A percentile compares a stretch with the other conserved stretches of the same genome.
Evolutionary conservation across 2,888 invertebrate species (phyloP).

Genomic region (Pristionchus entomophagus): DNA sequence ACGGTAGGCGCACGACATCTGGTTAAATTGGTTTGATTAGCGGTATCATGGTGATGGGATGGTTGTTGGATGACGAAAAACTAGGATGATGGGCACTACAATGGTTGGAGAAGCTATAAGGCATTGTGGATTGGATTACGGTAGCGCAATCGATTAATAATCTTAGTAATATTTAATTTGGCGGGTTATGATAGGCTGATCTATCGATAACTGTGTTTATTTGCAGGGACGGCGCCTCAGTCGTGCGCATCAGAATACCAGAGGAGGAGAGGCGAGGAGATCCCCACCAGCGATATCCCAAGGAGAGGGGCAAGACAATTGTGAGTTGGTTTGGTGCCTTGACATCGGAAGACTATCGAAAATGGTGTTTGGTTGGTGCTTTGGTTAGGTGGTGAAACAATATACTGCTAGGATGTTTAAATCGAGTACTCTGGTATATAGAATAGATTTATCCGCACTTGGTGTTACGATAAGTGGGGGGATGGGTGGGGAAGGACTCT

Average conservation of each 20-base stretch:
- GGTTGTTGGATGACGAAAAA: too few relatives aligned
- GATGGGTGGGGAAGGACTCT: too few relatives aligned
- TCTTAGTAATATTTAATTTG: too few relatives aligned
- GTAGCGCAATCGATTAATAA: too few relatives aligned
- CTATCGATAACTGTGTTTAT: not conserved
- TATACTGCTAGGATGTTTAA: too few relatives aligned
- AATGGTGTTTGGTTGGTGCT: not conserved
- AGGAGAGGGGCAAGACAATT: slow-evolving; percentile 61
- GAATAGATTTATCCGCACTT: too few relatives aligned
- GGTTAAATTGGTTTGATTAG: not conserved
- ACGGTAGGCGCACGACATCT: not conserved
- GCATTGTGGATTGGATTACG: too few relatives aligned
- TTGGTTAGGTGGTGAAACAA: not conserved
- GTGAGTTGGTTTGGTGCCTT: slow-evolving; percentile 41
- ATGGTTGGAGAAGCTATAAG: too few relatives aligned
- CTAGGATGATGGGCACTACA: too few relatives aligned
- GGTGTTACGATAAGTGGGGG: too few relatives aligned
- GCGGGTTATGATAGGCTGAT: not conserved
- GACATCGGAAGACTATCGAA: not conserved
- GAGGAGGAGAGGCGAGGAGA: slow-evolving; percentile 56
- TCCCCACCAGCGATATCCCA: slow-evolving; percentile 64
- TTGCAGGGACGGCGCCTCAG: not conserved
- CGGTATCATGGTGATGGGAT: too few relatives aligned
- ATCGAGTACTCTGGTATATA: too few relatives aligned
- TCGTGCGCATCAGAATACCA: slow-evolving; percentile 52